Base-by-base conservation (phyloP, 1,140 invertebrate genomes). In the Drosophila elegans region DNA sequence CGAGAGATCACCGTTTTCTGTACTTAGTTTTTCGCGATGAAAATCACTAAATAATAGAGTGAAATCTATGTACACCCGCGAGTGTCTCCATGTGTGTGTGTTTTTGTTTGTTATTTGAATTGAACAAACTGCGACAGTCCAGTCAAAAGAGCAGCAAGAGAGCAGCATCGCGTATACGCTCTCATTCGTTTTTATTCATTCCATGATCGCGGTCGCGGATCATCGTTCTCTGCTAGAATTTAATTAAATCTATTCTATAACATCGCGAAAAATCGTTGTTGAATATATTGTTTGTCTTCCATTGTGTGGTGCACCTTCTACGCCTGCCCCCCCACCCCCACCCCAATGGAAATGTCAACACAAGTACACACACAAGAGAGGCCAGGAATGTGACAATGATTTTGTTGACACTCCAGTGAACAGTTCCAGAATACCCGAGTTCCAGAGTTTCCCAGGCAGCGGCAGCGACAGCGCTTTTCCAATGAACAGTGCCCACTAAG, bases 181-280 rank as follows among this genome's bases (percentile, higher is more conserved):
- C 64, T 76, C 74, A 75, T 41, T 86, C 74, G 71, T 49, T 74
- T 39, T 66, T 74, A 80, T 80, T 84, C 66, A 86, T 86, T 84
- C 55, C 78, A 64, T 68, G 82, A 78, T 67, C 74, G 64, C 79
- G 64, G 11, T 38, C 36, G 36, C 48, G 48, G 56, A 73, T 69
- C 34, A 36, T 57, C 46, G 60, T 75, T 41, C 42, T 63, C 66
- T 55, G 16, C 56, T 48, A 27, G 76, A 63, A 66, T 77, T 85
- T 74, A 85, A 85, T 86, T 85, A 80, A 85, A 80, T 34, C 25
- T 63, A 46, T 41, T 55, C 39, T 39, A 63, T 21, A 21, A 21
- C 16, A 21, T 69, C 80, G 80, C 76, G 76, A 74, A 84, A 76
- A 82, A 71, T 73, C 60, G 34, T 73, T 80, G 55, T 68, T 74